Base-by-base conservation (phyloP, 1,140 invertebrate genomes). In the Ceratina australensis region DNA sequence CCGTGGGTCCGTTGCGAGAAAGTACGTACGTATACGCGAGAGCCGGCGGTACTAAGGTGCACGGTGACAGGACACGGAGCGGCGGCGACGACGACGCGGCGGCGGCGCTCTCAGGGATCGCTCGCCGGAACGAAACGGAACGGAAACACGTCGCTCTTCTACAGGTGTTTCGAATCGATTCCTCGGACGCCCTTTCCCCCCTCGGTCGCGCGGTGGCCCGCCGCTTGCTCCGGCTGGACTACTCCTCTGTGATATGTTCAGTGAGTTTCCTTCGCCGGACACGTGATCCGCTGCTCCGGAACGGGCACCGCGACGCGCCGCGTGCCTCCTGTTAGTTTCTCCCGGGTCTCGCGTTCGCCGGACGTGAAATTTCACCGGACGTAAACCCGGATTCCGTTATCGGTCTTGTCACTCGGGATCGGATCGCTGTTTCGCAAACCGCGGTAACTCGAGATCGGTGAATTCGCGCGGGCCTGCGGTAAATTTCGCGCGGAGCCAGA, bases 141-240 rank as follows among this genome's bases (percentile, higher is more conserved):
- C 66, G 65, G 47, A 65, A 76, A 69, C 42, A 61, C 75, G 68
- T 49, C 76, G 69, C 68, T 64, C 56, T 63, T 63, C 76, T 65
- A 78, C 76, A 78, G 76, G 76, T 78, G 76, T 78, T 72, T 78
- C 74, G 76, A 72, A 78, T 78, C 76, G 76, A 78, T 78, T 71
- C 28, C 52, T 59, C 65, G 12, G n/a, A 56, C 76, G 16, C 65
- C 33, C 10, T n/a, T 60, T 26, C 20, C 18, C 8, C 22, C 8
- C 24, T 12, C 16, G 24, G 8, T 54, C 33, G 8, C 10, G 13
- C 47, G 49, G 54, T 47, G 54, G 33, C 33, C 33, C 33, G 33
- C 33, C 20, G 20, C 16, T n/a, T 72, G n/a, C 75, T 49, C 42
- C 68, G 76, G 76, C 33, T 63, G 66, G 66, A 67, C 59, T n/a